These are phyloP conservation scores for Chanos chanos DNA, from an alignment of 2,797 vertebrate species.

Conservation along the genomic window DNA sequence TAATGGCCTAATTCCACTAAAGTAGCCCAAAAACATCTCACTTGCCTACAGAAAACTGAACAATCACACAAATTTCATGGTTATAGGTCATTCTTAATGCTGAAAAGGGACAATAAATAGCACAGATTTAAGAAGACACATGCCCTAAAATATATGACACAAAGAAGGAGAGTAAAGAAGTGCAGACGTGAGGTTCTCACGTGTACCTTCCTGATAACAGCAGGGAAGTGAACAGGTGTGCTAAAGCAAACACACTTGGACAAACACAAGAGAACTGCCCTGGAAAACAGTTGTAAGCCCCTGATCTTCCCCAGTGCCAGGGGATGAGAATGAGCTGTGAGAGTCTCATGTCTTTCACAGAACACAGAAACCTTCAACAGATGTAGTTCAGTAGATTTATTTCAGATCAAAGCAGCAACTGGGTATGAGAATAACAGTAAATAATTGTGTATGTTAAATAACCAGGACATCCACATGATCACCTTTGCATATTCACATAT, in stretches of 20 bases:
- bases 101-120: too few species aligned
- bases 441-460: too few species aligned
- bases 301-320: background rate
- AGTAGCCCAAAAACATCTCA: too few species aligned
- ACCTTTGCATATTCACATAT: too few species aligned
- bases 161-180: slow-evolving; percentile 47
- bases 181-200: slow-evolving; percentile 47
- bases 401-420: too few species aligned
- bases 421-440: too few species aligned
- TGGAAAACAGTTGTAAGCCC: slow-evolving; percentile 5
- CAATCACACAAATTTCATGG: slow-evolving; percentile 1
- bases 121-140: background rate
- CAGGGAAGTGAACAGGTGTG: slow-evolving; percentile 59
- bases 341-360: too few species aligned
- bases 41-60: background rate
- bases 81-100: too few species aligned
- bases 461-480: too few species aligned
- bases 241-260: slow-evolving; percentile 27
- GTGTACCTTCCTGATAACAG: slow-evolving; percentile 53
- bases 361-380: too few species aligned
- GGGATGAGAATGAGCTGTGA: background rate
- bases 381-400: too few species aligned
- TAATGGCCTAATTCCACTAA: too few species aligned
- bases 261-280: slow-evolving; percentile 16
- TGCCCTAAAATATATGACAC: slow-evolving; percentile 18